Base-by-base conservation (phyloP, 2,113 vertebrate species). In the Ochotona princeps region DNA sequence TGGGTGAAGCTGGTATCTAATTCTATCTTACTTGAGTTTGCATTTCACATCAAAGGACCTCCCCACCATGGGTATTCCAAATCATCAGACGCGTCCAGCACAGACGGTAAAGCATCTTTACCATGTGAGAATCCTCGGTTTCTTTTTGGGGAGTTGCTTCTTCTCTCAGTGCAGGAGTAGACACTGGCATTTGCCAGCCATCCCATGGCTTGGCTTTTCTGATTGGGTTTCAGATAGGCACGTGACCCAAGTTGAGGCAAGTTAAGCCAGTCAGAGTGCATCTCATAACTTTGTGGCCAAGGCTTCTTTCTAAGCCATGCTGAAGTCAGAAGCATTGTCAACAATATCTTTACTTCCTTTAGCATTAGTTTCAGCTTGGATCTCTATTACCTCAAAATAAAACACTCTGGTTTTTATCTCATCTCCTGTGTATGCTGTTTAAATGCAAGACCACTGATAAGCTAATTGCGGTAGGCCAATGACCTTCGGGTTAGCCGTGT, bases 311-410 rank as follows among this genome's bases (percentile, higher is more conserved):
- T 66, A 87, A 90, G 26, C 23, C 26, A 57, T 20, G 28, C 28
- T 61, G 67, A 92, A 89, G 4, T 21, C 18, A 23, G n/a, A 69
- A 57, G 32, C 44, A 11, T 91, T 75, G 28, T 30, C 10, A 73
- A 14, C 30, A 86, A 75, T n/a, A 38, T 79, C 47, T 80, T 92
- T 61, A 26, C 17, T 12, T 11, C 8, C 12, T 17, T 54, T 92
- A n/a, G 65, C 35, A 18, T 87, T 78, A 81, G n/a, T 85, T 88
- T 81, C 67, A 60, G 35, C 49, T 7, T 17, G 32, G 10, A 89
- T 92, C 91, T 83, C 28, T 82, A 47, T 73, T 85, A 89, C 14
- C 21, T 35, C 63, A 72, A 81, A 94, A 60, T 11, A 84, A 82
- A 93, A 82, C n/a, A 85, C 87, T 25, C 7, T 63, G 30, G 30